Conservation (phyloP, 2,888 invertebrate genomes). For the Agrochola litura region DNA sequence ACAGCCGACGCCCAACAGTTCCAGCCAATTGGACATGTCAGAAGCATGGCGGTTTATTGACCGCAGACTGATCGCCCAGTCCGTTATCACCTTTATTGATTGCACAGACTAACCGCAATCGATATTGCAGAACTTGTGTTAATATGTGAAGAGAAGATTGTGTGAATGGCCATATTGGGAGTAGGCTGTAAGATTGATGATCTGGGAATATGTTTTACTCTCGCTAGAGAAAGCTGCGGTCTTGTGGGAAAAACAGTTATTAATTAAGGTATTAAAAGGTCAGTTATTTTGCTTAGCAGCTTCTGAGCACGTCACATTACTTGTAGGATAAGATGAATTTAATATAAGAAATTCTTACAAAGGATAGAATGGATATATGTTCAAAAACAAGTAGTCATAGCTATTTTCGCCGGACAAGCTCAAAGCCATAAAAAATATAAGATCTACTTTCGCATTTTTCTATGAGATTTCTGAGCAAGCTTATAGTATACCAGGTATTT, state of each 20-base stretch:
- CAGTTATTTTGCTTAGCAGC: not conserved
- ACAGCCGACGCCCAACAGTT: slow-evolving; percentile 27
- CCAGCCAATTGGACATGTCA: slow-evolving; percentile 42
- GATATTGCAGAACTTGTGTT: slow-evolving; percentile 61
- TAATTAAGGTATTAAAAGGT: slow-evolving; percentile 11
- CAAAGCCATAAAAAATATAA: not conserved
- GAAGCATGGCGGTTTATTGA: slow-evolving; percentile 39
- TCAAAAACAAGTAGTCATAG: not conserved
- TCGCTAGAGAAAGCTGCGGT: slow-evolving; percentile 36
- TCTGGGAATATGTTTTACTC: slow-evolving; percentile 28
- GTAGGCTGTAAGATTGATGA: slow-evolving; percentile 42
- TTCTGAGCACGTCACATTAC: not conserved
- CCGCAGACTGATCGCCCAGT: slow-evolving; percentile 31
- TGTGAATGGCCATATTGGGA: slow-evolving; percentile 48
- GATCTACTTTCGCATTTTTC: not conserved
- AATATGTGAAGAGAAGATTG: slow-evolving; percentile 51
- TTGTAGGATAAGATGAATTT: slow-evolving; percentile 1
- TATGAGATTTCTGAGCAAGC: not conserved
- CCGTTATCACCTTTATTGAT: slow-evolving; percentile 54
- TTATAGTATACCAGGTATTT: not conserved
- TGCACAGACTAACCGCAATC: slow-evolving; percentile 56
- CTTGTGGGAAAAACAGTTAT: not conserved
- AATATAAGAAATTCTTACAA: not conserved
- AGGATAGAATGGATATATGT: not conserved
- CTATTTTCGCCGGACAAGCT: not conserved